Evolutionary conservation across 2,888 invertebrate species (phyloP).

Genomic region (Drosophila diplacantha): DNA sequence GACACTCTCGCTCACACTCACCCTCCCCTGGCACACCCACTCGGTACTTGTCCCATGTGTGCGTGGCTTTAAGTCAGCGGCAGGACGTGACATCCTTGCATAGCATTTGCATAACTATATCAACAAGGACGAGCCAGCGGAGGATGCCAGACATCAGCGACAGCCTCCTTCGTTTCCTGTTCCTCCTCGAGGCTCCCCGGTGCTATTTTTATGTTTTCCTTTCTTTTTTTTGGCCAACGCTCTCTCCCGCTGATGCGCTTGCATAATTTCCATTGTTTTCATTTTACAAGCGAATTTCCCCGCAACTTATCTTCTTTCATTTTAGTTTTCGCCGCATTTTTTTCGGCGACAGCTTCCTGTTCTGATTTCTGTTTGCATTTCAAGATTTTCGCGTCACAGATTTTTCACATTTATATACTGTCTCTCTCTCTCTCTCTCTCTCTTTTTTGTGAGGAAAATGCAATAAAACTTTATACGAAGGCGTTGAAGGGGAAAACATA

Average conservation of each 20-base stretch:
- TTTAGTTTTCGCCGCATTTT: constrained; percentile 30
- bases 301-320: constrained; percentile 42
- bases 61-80: constrained; percentile 66
- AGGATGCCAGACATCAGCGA: constrained; percentile 40
- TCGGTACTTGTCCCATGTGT: constrained; percentile 37
- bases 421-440: neutral
- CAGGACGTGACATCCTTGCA: constrained; percentile 72
- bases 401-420: constrained; percentile 33
- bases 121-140: constrained; percentile 44
- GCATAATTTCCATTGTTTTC: constrained; percentile 72
- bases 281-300: constrained; percentile 63
- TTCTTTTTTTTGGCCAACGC: constrained; percentile 39
- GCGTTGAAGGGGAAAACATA: constrained; percentile 36
- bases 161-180: constrained; percentile 7
- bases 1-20: neutral
- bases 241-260: constrained; percentile 57
- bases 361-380: constrained; percentile 70
- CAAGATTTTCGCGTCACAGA: constrained; percentile 63
- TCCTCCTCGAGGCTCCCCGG: constrained; percentile 1
- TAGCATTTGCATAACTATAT: constrained; percentile 71
- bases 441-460: constrained; percentile 44
- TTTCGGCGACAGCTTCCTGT: constrained; percentile 49
- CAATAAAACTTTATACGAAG: constrained; percentile 61
- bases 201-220: constrained; percentile 61
- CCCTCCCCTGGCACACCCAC: constrained; percentile 18